A percentile compares a stretch with the other conserved stretches of the same genome.
phyloP scores from a whole-genome alignment of 2,113 vertebrate species.

The Sylvilagus bachmani region DNA sequence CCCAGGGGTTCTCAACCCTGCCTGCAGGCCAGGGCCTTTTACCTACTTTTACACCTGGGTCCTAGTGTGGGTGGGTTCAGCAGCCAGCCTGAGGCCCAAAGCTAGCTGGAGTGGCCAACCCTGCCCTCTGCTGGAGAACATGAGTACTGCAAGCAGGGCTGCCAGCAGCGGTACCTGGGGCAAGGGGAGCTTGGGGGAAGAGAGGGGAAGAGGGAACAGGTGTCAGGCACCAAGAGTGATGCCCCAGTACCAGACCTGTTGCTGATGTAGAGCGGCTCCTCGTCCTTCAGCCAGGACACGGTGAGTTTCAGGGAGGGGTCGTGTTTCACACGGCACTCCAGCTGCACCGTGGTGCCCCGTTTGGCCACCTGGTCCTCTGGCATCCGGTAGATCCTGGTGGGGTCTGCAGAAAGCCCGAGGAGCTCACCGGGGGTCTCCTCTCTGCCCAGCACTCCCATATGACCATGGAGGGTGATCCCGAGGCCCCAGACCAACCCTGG shows the following conservation, averaged over 20 bases:
- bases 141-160: not conserved
- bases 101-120: too few species aligned
- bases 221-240: too few species aligned
- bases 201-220: too few species aligned
- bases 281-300: constrained; percentile 94
- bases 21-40: not conserved
- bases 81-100: not conserved
- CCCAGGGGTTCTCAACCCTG: not conserved
- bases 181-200: not conserved
- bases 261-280: constrained; percentile 89
- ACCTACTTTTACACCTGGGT: too few species aligned
- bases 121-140: constrained; percentile 58
- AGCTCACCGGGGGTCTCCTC: rapidly evolving
- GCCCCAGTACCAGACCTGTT: constrained; percentile 88
- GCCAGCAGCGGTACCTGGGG: rapidly evolving
- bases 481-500: rapidly evolving
- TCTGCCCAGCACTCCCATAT: not conserved
- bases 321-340: constrained; percentile 93
- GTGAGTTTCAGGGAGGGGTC: constrained; percentile 91
- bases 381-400: constrained; percentile 93
- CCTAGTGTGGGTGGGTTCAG: not conserved
- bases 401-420: constrained; percentile 88
- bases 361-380: constrained; percentile 91
- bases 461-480: too few species aligned
- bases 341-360: constrained; percentile 90